Conservation (phyloP, 2,113 vertebrate genomes). For the Pseudorectes ferrugineus region DNA sequence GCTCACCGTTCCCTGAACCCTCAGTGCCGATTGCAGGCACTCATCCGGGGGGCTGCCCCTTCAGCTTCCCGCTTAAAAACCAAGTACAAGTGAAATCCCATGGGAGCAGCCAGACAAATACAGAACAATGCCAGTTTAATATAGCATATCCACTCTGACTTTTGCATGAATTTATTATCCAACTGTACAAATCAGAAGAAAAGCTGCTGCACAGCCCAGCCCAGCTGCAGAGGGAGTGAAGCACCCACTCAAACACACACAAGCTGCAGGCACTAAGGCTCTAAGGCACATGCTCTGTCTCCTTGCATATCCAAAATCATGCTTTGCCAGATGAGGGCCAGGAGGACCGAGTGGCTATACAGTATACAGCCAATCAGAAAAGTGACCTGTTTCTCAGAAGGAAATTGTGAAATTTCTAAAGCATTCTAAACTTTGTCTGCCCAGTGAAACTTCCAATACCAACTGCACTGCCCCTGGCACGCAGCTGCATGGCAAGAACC, state of each 20-base stretch:
- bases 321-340: not conserved
- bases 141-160: not conserved
- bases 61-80: not conserved
- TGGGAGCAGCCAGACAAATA: not conserved
- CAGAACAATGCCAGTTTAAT: not conserved
- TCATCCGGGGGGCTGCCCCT: not conserved
- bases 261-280: not conserved
- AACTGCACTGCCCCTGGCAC: no score
- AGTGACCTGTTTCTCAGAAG: not conserved
- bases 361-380: not conserved
- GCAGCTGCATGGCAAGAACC: not conserved
- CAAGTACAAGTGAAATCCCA: not conserved
- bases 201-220: not conserved
- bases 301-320: rapidly evolving
- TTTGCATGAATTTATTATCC: not conserved
- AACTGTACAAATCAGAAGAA: not conserved
- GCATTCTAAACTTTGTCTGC: rapidly evolving
- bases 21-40: rapidly evolving
- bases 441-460: not conserved
- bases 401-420: not conserved
- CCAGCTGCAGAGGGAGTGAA: not conserved
- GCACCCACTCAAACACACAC: not conserved
- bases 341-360: rapidly evolving
- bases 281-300: rapidly evolving
- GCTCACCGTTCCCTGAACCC: not conserved